Evolutionary conservation across 2,113 vertebrate genomes (phyloP).

Genomic region (Coracopsis vasa): DNA sequence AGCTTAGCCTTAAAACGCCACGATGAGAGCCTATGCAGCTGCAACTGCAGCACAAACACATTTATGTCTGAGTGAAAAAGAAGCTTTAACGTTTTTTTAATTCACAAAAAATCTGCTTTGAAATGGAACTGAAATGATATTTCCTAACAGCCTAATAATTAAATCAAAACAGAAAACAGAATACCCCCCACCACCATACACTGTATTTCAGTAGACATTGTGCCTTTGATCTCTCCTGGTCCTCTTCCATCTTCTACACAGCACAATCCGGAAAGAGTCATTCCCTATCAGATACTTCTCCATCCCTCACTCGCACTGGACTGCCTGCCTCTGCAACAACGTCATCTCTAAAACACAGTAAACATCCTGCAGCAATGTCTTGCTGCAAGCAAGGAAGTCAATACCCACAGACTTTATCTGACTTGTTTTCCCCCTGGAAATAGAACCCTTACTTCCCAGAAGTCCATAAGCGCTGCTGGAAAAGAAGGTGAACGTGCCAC

Average conservation of each 20-base stretch:
- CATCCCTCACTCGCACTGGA: background rate
- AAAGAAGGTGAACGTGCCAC: background rate
- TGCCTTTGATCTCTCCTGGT: slow-evolving; percentile 30
- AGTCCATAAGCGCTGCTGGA: background rate
- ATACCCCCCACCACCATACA: background rate
- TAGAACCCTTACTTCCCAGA: background rate
- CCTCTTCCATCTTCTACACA: slow-evolving; percentile 34
- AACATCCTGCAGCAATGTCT: background rate
- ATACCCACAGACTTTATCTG: background rate
- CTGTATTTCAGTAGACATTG: background rate
- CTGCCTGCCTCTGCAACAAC: background rate
- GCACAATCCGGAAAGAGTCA: background rate
- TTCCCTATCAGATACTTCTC: background rate
- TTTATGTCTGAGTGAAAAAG: background rate
- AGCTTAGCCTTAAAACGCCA: background rate
- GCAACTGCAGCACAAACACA: background rate
- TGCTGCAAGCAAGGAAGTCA: background rate
- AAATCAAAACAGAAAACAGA: slow-evolving; percentile 31
- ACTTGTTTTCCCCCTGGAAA: background rate
- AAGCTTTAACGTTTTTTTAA: background rate
- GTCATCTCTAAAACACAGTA: background rate
- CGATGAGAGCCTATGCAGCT: background rate
- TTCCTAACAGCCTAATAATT: background rate
- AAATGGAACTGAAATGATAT: background rate
- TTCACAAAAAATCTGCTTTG: background rate